Evolutionary conservation across 2,888 invertebrate species (phyloP), one percentile per base, ranked within the genome.

Genomic region (Scrobipalpa atriplicella): DNA sequence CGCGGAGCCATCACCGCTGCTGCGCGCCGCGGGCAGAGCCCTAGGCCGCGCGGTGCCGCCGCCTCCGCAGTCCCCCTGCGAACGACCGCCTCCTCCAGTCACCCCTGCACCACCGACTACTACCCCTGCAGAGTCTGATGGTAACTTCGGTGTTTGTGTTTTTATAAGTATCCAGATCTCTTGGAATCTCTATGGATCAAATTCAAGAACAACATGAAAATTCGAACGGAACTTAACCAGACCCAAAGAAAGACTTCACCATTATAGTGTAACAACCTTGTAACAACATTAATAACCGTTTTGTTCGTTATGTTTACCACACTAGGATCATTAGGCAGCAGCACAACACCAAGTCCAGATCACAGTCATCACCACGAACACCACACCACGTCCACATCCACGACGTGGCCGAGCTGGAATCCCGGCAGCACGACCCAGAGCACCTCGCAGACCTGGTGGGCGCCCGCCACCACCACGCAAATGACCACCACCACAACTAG

Each of bases 51-150:
- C 93, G 6, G 83, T 90, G 5, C 89, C 94, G 1, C 82, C 93
- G 7, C 92, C 93, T 2, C 93, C 94, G 2, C 91, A 94, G 0
- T 77, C 86, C 0, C 86, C 91, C 0, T 97, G 97, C 77, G 94
- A 95, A 29, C 94, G 95, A 67, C 97, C 97, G 0, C 93, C 95
- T 0, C 92, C 94, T 65, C 96, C 96, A 0, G 93, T 95, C 10
- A 97, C 97, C 0, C 97, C 97, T 0, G 88, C 94, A 9, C 95
- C 97, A 1, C 96, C 97, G 0, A 94, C 95, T 0, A 94, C 96
- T 73, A 96, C 96, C 0, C 95, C 96, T 67, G 83, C 80, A 65
- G 86, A 83, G 63, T 84, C 89, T 72, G 85, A 89, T 74, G 92
- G 92, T 91, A 72, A 72, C 8, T 19, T n/a, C n/a, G n/a, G n/a